Evolutionary conservation across 2,797 vertebrate genomes (phyloP).

Genomic region (Graptemys geographica): DNA sequence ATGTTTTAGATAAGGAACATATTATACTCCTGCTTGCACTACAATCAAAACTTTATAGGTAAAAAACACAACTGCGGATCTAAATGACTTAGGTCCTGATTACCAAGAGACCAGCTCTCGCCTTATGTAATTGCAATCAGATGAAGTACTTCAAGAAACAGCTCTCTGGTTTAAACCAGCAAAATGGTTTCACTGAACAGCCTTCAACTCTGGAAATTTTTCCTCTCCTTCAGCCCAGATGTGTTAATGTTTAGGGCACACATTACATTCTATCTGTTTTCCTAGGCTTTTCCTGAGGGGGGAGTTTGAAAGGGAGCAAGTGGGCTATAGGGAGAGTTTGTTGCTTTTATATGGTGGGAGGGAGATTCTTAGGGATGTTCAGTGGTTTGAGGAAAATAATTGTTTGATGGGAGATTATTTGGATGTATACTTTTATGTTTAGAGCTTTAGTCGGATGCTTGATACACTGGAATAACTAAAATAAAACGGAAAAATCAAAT

Average conservation of each 20-base stretch:
- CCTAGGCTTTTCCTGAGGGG: neutral
- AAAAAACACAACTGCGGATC: neutral
- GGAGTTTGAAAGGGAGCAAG: neutral
- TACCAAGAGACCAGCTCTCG: neutral
- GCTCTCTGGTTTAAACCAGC: neutral
- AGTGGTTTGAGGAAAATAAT: neutral
- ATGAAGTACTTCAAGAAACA: neutral
- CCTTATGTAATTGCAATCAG: neutral
- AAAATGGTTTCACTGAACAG: neutral
- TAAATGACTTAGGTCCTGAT: neutral
- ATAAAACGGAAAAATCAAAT: rapidly evolving
- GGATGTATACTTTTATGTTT: neutral
- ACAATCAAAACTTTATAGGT: neutral
- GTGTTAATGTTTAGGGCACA: neutral
- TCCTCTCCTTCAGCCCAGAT: neutral
- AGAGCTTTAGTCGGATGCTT: neutral
- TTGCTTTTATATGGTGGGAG: neutral
- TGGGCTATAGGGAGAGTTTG: neutral
- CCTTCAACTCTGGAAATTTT: neutral
- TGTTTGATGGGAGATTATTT: neutral
- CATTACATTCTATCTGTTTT: neutral
- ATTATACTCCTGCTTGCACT: neutral
- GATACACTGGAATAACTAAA: neutral
- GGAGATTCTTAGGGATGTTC: neutral
- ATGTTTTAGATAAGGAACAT: neutral